Conservation (phyloP, 1,140 invertebrate species). For the Piezodorus guildinii region DNA sequence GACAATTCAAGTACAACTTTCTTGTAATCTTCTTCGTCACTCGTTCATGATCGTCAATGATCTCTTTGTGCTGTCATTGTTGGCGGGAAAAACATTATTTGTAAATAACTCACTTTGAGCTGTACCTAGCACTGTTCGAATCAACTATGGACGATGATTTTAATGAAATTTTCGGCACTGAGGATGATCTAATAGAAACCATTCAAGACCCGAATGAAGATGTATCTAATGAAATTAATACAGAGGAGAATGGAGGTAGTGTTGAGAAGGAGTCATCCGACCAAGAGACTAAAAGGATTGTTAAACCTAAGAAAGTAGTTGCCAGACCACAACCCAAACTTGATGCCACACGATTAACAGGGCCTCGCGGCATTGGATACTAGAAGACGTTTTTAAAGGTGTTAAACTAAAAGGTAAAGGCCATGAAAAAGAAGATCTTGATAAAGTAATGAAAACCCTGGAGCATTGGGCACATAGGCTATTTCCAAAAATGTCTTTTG, state of each 20-base stretch:
- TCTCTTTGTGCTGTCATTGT: too few species aligned
- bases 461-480: conserved; percentile 86
- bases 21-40: too few species aligned
- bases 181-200: background rate
- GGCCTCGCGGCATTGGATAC: conserved; percentile 63
- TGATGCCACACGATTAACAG: conserved; percentile 54
- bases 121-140: too few species aligned
- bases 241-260: conserved; percentile 15
- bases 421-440: conserved; percentile 68
- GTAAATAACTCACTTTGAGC: too few species aligned
- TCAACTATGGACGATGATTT: too few species aligned
- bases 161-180: background rate
- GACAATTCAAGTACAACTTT: too few species aligned
- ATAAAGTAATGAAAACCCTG: conserved; percentile 62
- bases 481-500: conserved; percentile 76
- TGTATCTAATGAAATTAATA: background rate
- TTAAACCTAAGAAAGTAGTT: conserved; percentile 42
- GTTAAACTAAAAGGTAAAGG: conserved; percentile 75
- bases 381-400: conserved; percentile 66
- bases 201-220: background rate
- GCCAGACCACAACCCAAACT: conserved; percentile 58
- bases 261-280: conserved; percentile 18
- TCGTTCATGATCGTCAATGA: too few species aligned
- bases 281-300: conserved; percentile 25
- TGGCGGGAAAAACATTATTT: too few species aligned